Evolutionary conservation across 2,888 invertebrate genomes (phyloP), one percentile per base, ranked within the genome.

Genomic region (Phasia obesa): DNA sequence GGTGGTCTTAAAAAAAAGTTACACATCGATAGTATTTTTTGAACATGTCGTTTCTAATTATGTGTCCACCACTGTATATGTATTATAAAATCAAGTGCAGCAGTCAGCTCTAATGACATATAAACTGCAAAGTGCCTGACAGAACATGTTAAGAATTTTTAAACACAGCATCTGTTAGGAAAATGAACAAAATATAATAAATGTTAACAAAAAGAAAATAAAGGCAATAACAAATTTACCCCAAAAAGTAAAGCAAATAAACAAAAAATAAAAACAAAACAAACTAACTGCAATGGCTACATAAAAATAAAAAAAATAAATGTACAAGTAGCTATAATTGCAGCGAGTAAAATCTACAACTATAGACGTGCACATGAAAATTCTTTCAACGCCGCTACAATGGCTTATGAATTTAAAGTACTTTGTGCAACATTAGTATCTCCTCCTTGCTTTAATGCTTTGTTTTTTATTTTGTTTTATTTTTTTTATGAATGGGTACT

Each of bases 81-180:
- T 11, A 5, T 35, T 11, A 11, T 35, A 11, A 13, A 38, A 31
- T n/a, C 15, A 25, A 35, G 17, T 55, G 15, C 44, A 59, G 25
- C 47, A 51, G 2, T 6, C 13, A 38, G n/a, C 31, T 64, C 35
- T 71, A 77, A 73, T 81, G 77, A 81, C 51, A 69, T 77, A 82
- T 78, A 82, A 77, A 82, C 82, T 78, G 78, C 74, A 74, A 78
- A 82, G 78, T 82, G 82, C 78, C 74, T 59, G 42, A 23, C 11
- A 25, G 69, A 70, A 74, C 82, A 82, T 67, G 77, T 74, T 62
- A 2, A 64, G 82, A 73, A 82, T 82, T 57, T 70, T 59, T 69
- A 82, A 82, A 53, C 51, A 44, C 23, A 31, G 21, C 35, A 69
- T 67, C 23, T 44, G 59, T 21, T 81, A 57, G 27, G n/a, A 64